phyloP scores from a whole-genome alignment of 2,797 vertebrate genomes.

The Taeniopygia guttata region DNA sequence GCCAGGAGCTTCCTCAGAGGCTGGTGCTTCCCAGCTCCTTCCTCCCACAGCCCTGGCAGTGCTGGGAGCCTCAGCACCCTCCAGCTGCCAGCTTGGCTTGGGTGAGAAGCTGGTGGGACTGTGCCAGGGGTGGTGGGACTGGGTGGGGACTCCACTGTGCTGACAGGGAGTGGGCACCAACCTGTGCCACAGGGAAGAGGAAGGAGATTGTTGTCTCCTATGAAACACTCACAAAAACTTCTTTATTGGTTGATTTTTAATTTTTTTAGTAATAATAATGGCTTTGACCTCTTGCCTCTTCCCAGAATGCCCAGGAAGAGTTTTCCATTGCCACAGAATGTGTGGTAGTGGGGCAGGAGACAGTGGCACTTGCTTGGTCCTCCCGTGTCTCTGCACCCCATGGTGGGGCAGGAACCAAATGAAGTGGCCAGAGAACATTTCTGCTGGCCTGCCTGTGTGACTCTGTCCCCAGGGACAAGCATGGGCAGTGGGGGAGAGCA shows the following conservation, averaged over 20 bases:
- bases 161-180: neutral
- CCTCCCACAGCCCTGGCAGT: neutral
- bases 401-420: neutral
- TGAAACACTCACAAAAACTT: neutral
- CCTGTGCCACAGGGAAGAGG: neutral
- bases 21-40: neutral
- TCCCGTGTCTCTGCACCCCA: neutral
- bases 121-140: neutral
- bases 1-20: neutral
- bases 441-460: accelerated
- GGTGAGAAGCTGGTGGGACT: neutral
- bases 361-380: accelerated
- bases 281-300: neutral
- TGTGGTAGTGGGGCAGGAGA: neutral
- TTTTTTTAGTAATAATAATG: neutral
- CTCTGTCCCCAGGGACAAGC: accelerated
- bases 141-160: neutral
- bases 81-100: neutral
- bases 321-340: neutral
- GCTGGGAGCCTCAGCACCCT: neutral
- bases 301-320: no score
- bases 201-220: neutral
- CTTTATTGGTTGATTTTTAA: no score
- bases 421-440: neutral
- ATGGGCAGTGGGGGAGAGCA: neutral